phyloP scores from a whole-genome alignment of 1,140 invertebrate genomes.

The Tribolium madens region DNA sequence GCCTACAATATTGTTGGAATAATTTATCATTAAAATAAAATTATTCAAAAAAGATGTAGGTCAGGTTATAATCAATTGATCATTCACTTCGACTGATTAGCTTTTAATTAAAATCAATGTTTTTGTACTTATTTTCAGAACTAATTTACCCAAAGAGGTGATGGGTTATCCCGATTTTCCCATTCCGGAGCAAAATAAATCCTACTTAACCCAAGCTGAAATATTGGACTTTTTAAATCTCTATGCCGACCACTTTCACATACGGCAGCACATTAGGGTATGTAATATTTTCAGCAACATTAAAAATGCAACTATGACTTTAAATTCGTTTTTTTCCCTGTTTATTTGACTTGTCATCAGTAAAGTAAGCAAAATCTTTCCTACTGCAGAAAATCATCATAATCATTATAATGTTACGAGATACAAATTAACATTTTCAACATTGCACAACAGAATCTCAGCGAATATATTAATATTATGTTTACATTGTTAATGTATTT shows the following conservation, averaged over 20 bases:
- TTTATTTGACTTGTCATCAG: too few relatives aligned
- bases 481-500: too few relatives aligned
- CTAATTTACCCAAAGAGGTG: constrained; percentile 84
- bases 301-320: too few relatives aligned
- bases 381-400: too few relatives aligned
- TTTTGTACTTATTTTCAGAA: constrained; percentile 68
- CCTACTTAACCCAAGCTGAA: constrained; percentile 84
- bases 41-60: constrained; percentile 37
- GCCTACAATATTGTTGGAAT: constrained; percentile 12
- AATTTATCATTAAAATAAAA: constrained; percentile 46
- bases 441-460: too few relatives aligned
- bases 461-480: too few relatives aligned
- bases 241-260: constrained; percentile 80
- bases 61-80: constrained; percentile 27
- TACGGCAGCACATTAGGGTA: constrained; percentile 79
- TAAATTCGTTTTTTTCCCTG: background rate
- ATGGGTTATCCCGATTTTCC: constrained; percentile 84
- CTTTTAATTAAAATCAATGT: constrained; percentile 40
- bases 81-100: constrained; percentile 40
- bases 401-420: too few relatives aligned
- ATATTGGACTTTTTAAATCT: constrained; percentile 85
- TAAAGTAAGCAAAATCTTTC: too few relatives aligned
- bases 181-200: constrained; percentile 75
- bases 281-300: background rate
- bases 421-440: too few relatives aligned